phyloP scores from a whole-genome alignment of 2,113 vertebrate species.

The Aptenodytes patagonicus region DNA sequence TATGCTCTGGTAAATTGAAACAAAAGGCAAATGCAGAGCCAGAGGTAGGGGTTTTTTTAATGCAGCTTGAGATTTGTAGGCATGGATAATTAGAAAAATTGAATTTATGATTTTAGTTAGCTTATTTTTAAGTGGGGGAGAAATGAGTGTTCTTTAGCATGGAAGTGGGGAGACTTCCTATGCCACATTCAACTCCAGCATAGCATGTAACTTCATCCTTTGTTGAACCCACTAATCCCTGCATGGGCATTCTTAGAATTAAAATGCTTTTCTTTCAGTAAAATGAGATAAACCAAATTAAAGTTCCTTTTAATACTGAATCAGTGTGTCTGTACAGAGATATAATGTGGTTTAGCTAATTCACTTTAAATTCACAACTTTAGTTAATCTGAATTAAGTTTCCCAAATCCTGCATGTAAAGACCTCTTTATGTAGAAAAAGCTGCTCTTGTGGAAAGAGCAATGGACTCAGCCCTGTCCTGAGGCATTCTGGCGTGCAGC shows the following conservation, averaged over 20 bases:
- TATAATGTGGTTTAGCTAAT: conserved; percentile 33
- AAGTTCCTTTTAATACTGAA: conserved; percentile 4
- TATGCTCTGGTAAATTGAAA: neutral
- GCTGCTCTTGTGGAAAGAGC: conserved; percentile 23
- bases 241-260: neutral
- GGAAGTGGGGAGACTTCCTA: neutral
- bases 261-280: conserved; percentile 12
- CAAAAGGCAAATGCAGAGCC: neutral
- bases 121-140: neutral
- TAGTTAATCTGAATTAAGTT: conserved; percentile 34
- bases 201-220: neutral
- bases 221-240: neutral
- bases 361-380: conserved; percentile 25
- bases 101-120: neutral
- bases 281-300: conserved; percentile 13
- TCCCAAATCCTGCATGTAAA: neutral
- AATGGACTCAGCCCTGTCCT: neutral
- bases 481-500: neutral
- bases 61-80: neutral
- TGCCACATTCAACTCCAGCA: neutral
- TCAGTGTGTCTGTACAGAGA: neutral
- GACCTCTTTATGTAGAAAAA: conserved; percentile 25
- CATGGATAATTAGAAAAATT: neutral
- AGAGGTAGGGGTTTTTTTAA: neutral
- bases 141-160: neutral